A percentile compares a stretch with the other conserved stretches of the same genome.
These are phyloP conservation scores for Vandiemenella viatica DNA, from an alignment of 2,888 invertebrate genomes.

Conservation along the genomic window DNA sequence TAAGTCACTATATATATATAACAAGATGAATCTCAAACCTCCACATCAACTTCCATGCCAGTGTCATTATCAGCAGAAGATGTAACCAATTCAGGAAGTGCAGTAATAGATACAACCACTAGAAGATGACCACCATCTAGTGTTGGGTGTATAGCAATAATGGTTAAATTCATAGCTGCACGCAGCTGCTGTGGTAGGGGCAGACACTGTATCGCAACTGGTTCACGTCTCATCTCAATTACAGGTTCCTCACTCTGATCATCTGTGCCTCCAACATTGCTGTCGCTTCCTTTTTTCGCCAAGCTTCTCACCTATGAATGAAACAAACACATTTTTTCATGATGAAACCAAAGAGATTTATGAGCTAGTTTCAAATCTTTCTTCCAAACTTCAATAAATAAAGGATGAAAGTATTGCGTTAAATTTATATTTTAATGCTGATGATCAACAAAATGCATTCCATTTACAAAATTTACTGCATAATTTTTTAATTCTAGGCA, in stretches of 20 bases:
- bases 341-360: too few relatives aligned
- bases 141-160: conserved; percentile 50
- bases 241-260: not conserved
- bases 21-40: not conserved
- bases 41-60: conserved; percentile 34
- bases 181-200: conserved; percentile 36
- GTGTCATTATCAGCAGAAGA: conserved; percentile 26
- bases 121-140: conserved; percentile 52
- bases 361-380: too few relatives aligned
- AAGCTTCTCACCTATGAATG: conserved; percentile 5
- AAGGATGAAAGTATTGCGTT: too few relatives aligned
- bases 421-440: too few relatives aligned
- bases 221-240: conserved; percentile 19
- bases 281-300: conserved; percentile 8
- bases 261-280: conserved; percentile 5
- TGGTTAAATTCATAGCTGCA: conserved; percentile 34
- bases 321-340: too few relatives aligned
- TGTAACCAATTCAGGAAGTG: conserved; percentile 13
- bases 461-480: too few relatives aligned
- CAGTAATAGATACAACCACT: conserved; percentile 35
- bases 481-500: too few relatives aligned
- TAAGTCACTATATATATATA: too few relatives aligned
- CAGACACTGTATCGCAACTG: conserved; percentile 40
- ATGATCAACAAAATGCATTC: too few relatives aligned
- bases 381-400: too few relatives aligned